Percentiles rank a stretch among this genome's conserved stretches.
phyloP scores from a whole-genome alignment of 2,113 vertebrate genomes.

The Tretioscincus oriximinensis region DNA sequence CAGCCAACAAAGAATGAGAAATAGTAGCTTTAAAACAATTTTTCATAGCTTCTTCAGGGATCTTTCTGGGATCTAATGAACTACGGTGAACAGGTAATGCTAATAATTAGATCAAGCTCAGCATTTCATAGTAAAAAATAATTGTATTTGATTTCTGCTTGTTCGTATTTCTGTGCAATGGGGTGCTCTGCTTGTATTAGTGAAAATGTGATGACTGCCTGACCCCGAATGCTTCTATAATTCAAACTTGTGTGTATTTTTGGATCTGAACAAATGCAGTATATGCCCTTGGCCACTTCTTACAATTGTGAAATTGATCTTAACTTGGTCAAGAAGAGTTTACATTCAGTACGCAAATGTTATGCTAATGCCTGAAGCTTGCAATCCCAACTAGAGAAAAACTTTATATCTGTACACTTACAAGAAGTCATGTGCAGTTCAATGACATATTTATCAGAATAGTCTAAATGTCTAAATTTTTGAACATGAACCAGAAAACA shows the following conservation, averaged over 20 bases:
- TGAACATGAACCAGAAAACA: no score
- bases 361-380: neutral
- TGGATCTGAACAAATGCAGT: slow-evolving; percentile 1
- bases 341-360: neutral
- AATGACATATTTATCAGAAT: no score
- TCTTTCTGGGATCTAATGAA: slow-evolving; percentile 77
- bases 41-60: slow-evolving; percentile 59
- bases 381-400: neutral
- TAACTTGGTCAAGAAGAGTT: slow-evolving; percentile 36
- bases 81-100: slow-evolving; percentile 65
- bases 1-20: slow-evolving; percentile 75
- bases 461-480: no score
- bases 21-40: slow-evolving; percentile 80
- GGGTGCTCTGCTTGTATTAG: slow-evolving; percentile 56
- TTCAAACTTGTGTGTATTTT: slow-evolving; percentile 11
- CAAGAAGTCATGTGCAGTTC: no score
- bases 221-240: slow-evolving; percentile 18
- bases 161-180: slow-evolving; percentile 56
- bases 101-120: slow-evolving; percentile 71
- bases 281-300: slow-evolving; percentile 29
- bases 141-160: slow-evolving; percentile 67
- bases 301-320: neutral
- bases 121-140: slow-evolving; percentile 62
- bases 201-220: slow-evolving; percentile 49
- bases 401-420: no score